A percentile compares a stretch with the other conserved stretches of the same genome.
phyloP scores from a whole-genome alignment of 2,113 vertebrate genomes.

The Chlamydotis undulata region DNA sequence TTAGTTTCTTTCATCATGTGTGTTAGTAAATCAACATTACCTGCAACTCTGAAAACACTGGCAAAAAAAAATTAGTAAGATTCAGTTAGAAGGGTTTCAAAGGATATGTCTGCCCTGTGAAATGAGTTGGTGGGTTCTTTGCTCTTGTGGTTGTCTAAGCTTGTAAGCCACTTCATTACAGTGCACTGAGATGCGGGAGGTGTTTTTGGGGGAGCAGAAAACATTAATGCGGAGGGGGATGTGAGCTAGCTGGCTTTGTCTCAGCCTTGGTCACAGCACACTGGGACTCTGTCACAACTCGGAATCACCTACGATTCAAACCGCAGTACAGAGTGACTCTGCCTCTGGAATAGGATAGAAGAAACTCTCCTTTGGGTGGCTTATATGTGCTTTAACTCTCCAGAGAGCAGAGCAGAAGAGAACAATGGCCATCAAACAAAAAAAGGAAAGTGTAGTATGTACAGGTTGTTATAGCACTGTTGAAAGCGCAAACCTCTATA shows the following conservation, averaged over 20 bases:
- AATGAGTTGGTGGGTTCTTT: not conserved
- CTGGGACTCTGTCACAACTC: not conserved
- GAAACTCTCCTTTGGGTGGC: not conserved
- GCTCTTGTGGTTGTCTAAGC: not conserved
- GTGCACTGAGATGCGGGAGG: accelerated
- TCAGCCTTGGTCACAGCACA: not conserved
- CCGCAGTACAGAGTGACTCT: not conserved
- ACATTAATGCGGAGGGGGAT: not conserved
- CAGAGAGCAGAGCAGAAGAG: not conserved
- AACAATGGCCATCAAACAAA: not conserved
- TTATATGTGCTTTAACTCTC: not conserved
- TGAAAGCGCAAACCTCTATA: not conserved
- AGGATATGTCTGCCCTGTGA: not conserved
- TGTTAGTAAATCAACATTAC: not conserved
- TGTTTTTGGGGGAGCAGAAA: not conserved
- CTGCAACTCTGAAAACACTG: not conserved
- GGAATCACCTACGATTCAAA: not conserved
- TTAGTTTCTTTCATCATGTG: not conserved
- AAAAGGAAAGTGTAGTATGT: not conserved
- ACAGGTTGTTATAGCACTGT: not conserved
- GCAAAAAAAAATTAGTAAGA: not conserved
- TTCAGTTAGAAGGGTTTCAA: not conserved
- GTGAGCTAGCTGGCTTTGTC: not conserved
- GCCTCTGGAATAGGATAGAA: not conserved
- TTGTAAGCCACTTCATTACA: accelerated